phyloP scores from a whole-genome alignment of 2,888 invertebrate genomes.

The Megastigmus dorsalis region DNA sequence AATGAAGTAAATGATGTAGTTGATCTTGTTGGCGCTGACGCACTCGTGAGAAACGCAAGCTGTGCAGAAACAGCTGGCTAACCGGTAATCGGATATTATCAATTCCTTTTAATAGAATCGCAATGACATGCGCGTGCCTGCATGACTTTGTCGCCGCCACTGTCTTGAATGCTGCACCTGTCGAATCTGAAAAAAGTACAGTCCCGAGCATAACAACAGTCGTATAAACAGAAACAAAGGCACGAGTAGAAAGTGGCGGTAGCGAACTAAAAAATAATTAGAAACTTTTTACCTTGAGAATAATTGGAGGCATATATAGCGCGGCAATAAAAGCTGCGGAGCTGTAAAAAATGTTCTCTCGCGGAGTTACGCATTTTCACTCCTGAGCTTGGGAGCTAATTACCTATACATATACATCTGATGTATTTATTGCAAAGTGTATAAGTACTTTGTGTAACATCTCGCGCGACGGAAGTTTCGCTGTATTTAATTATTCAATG shows the following conservation, averaged over 20 bases:
- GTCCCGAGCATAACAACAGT: too few species aligned
- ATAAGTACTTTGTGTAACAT: too few species aligned
- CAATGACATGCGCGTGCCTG: neutral
- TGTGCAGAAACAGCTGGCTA: neutral
- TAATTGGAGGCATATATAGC: neutral
- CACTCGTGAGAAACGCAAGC: neutral
- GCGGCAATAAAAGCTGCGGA: neutral
- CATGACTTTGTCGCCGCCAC: neutral
- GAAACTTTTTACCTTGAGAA: constrained; percentile 19
- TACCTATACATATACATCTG: too few species aligned
- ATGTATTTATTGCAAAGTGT: too few species aligned
- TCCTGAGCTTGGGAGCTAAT: too few species aligned
- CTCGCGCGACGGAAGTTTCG: too few species aligned
- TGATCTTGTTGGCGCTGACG: constrained; percentile 9
- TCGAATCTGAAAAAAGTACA: neutral
- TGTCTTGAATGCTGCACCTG: neutral
- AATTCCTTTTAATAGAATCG: constrained; percentile 32
- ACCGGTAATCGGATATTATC: constrained; percentile 32
- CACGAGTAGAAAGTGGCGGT: too few species aligned
- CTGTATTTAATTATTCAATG: too few species aligned
- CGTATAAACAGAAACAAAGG: too few species aligned
- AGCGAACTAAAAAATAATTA: too few species aligned
- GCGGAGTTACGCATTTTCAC: too few species aligned
- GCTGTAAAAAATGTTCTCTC: neutral
- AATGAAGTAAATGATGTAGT: too few species aligned